Conservation (phyloP, 1,140 invertebrate species). For the Archivesica marissinica region DNA sequence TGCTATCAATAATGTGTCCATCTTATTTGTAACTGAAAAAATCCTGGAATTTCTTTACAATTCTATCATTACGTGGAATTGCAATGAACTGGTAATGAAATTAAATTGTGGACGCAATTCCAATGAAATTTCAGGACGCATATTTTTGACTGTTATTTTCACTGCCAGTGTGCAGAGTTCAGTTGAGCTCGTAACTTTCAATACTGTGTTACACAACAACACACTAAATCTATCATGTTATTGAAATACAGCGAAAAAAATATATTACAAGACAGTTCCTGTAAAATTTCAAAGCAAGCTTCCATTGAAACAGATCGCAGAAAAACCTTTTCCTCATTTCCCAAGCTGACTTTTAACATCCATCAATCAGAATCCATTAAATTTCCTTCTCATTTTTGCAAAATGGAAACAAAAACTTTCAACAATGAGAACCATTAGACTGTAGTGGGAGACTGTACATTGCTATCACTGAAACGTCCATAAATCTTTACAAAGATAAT, state of each 20-base stretch:
- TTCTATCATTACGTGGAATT: no score
- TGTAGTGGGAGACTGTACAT: conserved; percentile 30
- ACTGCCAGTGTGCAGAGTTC: no score
- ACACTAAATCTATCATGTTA: background rate
- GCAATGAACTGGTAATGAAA: no score
- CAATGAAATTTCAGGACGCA: no score
- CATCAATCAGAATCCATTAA: conserved; percentile 45
- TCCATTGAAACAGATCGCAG: background rate
- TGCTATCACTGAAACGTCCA: conserved; percentile 25
- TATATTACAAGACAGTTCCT: background rate
- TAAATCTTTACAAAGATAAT: conserved; percentile 57
- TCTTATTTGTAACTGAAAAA: no score
- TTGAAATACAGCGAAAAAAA: background rate
- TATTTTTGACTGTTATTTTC: no score
- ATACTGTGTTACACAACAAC: background rate
- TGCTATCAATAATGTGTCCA: no score
- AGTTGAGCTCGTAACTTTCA: no score
- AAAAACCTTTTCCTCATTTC: background rate
- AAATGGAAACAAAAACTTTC: conserved; percentile 6
- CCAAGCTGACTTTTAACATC: background rate
- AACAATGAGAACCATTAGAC: conserved; percentile 60
- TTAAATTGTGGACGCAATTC: no score
- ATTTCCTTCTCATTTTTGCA: conserved; percentile 24
- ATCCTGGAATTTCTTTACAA: no score
- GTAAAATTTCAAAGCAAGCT: conserved; percentile 5